Evolutionary conservation across 2,888 invertebrate species (phyloP), one percentile per base, ranked within the genome.

Genomic region (Morpho deidamia): DNA sequence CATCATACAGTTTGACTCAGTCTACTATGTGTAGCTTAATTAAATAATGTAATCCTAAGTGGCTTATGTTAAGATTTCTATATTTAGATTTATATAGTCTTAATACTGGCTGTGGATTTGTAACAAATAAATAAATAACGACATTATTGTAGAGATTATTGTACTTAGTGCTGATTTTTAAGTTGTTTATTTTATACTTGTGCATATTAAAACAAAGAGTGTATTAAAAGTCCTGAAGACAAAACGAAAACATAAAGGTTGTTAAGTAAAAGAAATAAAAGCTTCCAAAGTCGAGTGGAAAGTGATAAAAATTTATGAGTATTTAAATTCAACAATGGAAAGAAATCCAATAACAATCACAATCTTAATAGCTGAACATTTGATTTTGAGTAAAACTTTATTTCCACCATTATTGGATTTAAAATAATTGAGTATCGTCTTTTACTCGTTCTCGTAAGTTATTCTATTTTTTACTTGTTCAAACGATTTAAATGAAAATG

Each of bases 311-410:
- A 62, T 67, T 69, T 66, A 68, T 62, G 61, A 64, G 59, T 62
- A 62, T 65, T 69, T 63, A 65, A 69, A 66, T 64, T 64, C 54
- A 58, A 59, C 62, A 58, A 59, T 56, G 56, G 35, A 35, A 49
- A 37, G 59, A 65, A 67, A 66, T 66, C 62, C 62, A 66, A 68
- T 66, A 66, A 58, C 66, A 67, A 64, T 66, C 62, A 63, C 56
- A 58, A 57, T 47, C 58, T 60, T 62, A 55, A 62, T 58, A 48
- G 54, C 38, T 40, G 48, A 53, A 44, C 45, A 44, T 55, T 55
- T 59, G 55, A 59, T 57, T 59, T 53, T 33, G 54, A 47, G 37
- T 51, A 35, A 53, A 38, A 45, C 34, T 56, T 59, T 59, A 60
- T 59, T 59, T 56, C 37, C 34, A 34, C 37, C 53, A 49, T 56